Conservation (phyloP, 1,140 invertebrate genomes). For the Panagrolaimus sp. region DNA sequence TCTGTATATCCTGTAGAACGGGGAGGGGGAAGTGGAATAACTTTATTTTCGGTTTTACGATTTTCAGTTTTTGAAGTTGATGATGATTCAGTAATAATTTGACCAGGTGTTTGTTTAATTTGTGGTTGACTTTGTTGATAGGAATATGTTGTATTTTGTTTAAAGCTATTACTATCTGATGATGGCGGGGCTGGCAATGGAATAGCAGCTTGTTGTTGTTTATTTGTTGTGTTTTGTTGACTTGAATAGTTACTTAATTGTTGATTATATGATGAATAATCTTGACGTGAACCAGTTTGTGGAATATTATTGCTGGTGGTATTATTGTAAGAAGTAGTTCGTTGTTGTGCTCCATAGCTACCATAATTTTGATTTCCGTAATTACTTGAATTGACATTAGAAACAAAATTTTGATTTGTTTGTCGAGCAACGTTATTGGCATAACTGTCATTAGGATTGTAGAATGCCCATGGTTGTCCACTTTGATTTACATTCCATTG, state of each 20-base stretch:
- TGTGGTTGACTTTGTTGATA: constrained; percentile 1
- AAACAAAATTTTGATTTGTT: too few relatives aligned
- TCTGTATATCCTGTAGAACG: not conserved
- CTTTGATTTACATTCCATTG: not conserved
- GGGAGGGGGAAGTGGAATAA: constrained; percentile 10
- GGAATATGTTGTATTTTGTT: not conserved
- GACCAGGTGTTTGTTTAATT: not conserved
- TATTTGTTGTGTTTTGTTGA: not conserved
- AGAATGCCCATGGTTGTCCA: not conserved
- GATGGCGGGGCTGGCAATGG: not conserved
- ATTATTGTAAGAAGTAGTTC: not conserved
- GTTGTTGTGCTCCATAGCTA: not conserved
- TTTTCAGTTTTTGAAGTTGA: constrained; percentile 4
- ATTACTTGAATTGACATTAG: too few relatives aligned
- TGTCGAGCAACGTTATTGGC: not conserved
- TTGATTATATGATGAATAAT: not conserved
- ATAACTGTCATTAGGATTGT: not conserved
- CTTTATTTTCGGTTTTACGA: not conserved
- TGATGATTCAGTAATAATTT: not conserved
- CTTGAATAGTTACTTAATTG: not conserved
- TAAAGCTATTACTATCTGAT: not conserved
- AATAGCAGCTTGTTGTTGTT: not conserved
- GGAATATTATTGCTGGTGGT: not conserved
- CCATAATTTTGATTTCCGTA: not conserved
- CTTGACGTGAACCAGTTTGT: not conserved